These are phyloP conservation scores for Drosophila yooni DNA, from an alignment of 2,888 invertebrate species.

Conservation along the genomic window DNA sequence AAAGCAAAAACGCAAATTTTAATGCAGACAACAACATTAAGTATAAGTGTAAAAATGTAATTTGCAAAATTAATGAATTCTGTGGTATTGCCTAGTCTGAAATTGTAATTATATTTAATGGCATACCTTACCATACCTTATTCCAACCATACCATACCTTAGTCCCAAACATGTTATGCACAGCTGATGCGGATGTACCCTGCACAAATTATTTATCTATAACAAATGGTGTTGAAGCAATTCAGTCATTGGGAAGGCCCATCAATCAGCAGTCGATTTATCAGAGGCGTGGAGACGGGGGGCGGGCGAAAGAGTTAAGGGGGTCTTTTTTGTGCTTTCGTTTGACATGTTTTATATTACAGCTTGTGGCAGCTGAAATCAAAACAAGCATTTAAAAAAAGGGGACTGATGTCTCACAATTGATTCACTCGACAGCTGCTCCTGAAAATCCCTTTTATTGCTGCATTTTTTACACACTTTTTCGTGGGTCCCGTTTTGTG, in stretches of 20 bases:
- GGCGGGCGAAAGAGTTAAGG: background rate
- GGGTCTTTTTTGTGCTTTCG: conserved; percentile 8
- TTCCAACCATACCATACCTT: too few relatives aligned
- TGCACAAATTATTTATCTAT: background rate
- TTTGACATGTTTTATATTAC: conserved; percentile 40
- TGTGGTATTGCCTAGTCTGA: background rate
- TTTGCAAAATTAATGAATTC: background rate
- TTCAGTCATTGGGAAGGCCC: conserved; percentile 40
- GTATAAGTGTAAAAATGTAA: background rate
- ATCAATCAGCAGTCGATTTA: conserved; percentile 70
- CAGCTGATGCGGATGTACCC: background rate
- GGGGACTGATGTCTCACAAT: conserved; percentile 19
- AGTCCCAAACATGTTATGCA: background rate
- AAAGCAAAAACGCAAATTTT: background rate
- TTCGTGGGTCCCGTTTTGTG: background rate
- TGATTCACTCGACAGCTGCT: conserved; percentile 45
- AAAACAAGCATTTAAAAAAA: conserved; percentile 18
- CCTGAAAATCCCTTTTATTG: conserved; percentile 39
- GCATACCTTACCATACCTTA: too few relatives aligned
- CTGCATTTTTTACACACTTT: conserved; percentile 20
- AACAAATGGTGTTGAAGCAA: conserved; percentile 1
- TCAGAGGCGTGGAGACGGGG: conserved; percentile 3
- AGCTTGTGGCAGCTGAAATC: conserved; percentile 39
- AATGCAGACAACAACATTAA: background rate
- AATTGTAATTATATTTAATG: background rate